Evolutionary conservation across 2,113 vertebrate genomes (phyloP), one percentile per base, ranked within the genome.

Genomic region (Aphelocoma coerulescens): DNA sequence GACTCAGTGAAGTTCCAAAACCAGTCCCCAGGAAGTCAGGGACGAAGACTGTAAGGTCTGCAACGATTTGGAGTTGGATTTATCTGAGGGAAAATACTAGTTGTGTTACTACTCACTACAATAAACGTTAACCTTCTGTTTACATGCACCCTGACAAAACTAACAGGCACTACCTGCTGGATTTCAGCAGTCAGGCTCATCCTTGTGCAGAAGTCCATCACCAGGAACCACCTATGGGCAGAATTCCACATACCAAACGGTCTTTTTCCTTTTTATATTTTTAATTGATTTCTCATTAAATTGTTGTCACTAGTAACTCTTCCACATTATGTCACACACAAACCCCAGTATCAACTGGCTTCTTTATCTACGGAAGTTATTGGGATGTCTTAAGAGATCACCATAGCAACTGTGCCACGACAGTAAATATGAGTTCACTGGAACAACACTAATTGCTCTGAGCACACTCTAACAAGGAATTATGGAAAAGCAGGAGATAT

Each of bases 401-500:
- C 97, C 97, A 97, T 97, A 61, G 97, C 95, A 98, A 98, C 97
- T 33, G 52, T 69, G 88, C 90, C 44, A 32, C 91, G 95, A 92
- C 96, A 95, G 96, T 96, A 96, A 97, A 97, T 91, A 86, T 3
- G 84, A 95, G 94, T 85, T 81, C 86, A 86, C 73, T 89, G 91
- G 90, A 86, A 93, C 93, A 94, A 62, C 81, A 46, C 66, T 86
- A 44, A 95, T 59, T 93, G 88, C 88, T 97, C 68, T 41, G 81
- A 94, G 79, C 87, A 85, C 88, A 88, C 75, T 41, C 86, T 23
- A 85, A 81, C 77, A 62, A 80, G 72, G 66, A 35, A 59, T 9
- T 7, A 75, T 37, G 23, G 41, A 82, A 86, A 89, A 83, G 35
- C 62, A 73, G 67, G 22, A 59, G 68, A 39, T 41, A 75, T 5